Base-by-base conservation (phyloP, 1,140 invertebrate species). In the Drosophila truncata region DNA sequence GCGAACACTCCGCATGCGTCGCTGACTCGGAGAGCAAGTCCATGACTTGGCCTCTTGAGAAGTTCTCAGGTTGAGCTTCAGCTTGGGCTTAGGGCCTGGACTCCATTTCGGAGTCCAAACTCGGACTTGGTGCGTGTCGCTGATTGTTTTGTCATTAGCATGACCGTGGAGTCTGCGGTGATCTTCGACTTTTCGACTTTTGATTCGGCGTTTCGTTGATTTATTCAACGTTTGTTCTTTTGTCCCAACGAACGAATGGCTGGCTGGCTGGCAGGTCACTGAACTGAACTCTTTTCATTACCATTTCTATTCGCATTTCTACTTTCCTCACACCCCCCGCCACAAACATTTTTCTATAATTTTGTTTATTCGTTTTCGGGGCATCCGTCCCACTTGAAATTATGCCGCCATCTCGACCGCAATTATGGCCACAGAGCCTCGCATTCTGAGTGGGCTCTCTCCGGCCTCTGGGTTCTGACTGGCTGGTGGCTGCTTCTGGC, bases 91-190 rank as follows among this genome's bases (percentile, higher is more conserved):
- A 25, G 44, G 44, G 44, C 2, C 23, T 49, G 44, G 5, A 20
- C 1, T 50, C 5, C 5, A 11, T 13, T 5, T 27, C 5, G 9
- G 25, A 11, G 2, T 50, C 5, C 2, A 4, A 4, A 14, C 18
- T 27, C 4, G n/a, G 18, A 29, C 9, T 50, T 18, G 11, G 27
- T 77, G 80, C 69, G 60, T 78, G 64, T 64, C 61, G 69, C 64
- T 78, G 85, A 88, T 88, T 90, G 78, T 90, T 72, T 90, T 88
- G 85, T 90, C 85, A 90, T 88, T 88, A 88, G 84, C 80, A 71
- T 78, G 76, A 71, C 80, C 63, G 64, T 35, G 42, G 46, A 47
- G 47, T 75, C 29, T 31, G 67, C 27, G 50, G 64, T 57, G 64
- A 54, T 71, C 61, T 66, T 67, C 61, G 63, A 67, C 65, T 69